phyloP scores from a whole-genome alignment of 2,113 vertebrate genomes.

The Tringa solitaria region DNA sequence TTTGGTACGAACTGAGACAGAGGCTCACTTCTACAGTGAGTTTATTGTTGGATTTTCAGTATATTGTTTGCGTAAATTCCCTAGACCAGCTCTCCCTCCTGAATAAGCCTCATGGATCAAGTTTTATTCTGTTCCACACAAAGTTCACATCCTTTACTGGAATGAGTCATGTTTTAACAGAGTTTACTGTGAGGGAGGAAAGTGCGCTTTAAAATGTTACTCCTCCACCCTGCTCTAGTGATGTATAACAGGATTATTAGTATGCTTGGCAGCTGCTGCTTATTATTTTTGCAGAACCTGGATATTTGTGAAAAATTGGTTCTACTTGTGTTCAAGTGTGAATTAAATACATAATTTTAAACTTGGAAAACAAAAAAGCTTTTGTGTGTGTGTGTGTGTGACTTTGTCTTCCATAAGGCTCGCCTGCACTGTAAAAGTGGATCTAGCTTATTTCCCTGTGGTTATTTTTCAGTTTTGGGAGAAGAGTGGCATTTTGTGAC shows the following conservation, averaged over 20 bases:
- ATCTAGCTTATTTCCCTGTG: neutral
- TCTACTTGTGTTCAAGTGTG: neutral
- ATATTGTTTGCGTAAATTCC: slow-evolving; percentile 50
- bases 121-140: slow-evolving; percentile 49
- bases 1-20: neutral
- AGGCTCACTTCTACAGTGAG: slow-evolving; percentile 2
- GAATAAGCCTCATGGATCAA: slow-evolving; percentile 18
- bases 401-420: neutral
- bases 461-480: neutral
- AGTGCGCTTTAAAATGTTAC: slow-evolving; percentile 61
- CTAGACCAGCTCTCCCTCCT: slow-evolving; percentile 7
- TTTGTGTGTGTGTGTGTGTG: neutral
- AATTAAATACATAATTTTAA: neutral
- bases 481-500: neutral
- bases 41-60: slow-evolving; percentile 51
- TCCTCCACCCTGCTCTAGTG: slow-evolving; percentile 37
- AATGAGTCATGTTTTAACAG: slow-evolving; percentile 51
- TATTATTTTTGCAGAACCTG: slow-evolving; percentile 43
- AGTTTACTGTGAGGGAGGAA: slow-evolving; percentile 53
- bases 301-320: slow-evolving; percentile 25
- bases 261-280: slow-evolving; percentile 47
- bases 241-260: slow-evolving; percentile 47
- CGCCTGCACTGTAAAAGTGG: neutral
- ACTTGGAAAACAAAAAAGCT: neutral
- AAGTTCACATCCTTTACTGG: slow-evolving; percentile 57